These are phyloP conservation scores for Quadriops clusia DNA, from an alignment of 2,888 invertebrate species.

Conservation along the genomic window DNA sequence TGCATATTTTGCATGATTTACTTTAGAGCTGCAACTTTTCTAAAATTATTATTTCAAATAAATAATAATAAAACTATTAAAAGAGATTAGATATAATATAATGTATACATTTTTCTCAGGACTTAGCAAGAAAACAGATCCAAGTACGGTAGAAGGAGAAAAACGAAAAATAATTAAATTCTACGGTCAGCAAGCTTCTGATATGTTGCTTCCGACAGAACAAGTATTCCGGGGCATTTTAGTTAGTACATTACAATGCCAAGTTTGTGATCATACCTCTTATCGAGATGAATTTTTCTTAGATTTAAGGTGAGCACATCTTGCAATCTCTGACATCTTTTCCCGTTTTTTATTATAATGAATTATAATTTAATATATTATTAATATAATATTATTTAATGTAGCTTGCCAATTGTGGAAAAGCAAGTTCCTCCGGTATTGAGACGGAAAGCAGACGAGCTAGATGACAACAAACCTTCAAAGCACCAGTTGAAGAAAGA, in stretches of 20 bases:
- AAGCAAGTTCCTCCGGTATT: conserved; percentile 61
- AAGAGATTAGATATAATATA: neutral
- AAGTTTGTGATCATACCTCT: conserved; percentile 78
- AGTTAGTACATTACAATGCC: conserved; percentile 80
- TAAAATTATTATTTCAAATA: neutral
- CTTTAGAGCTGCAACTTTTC: neutral
- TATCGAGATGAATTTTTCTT: conserved; percentile 86
- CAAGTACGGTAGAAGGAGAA: conserved; percentile 63
- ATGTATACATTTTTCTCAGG: conserved; percentile 16
- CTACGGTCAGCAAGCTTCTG: conserved; percentile 70
- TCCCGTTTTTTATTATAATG: no score
- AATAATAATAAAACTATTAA: neutral
- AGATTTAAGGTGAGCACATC: conserved; percentile 49
- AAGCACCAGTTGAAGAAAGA: conserved; percentile 58
- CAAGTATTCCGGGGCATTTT: conserved; percentile 88
- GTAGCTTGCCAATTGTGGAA: conserved; percentile 77
- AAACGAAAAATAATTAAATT: conserved; percentile 68
- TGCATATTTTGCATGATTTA: neutral
- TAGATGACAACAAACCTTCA: conserved; percentile 44
- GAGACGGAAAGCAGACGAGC: conserved; percentile 33
- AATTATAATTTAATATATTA: neutral
- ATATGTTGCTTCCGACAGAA: conserved; percentile 69
- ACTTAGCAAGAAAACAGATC: conserved; percentile 58
- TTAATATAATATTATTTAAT: conserved; percentile 6
- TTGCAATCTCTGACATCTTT: neutral